Evolutionary conservation across 2,888 invertebrate genomes (phyloP), one percentile per base, ranked within the genome.

Genomic region (Drosophila parthenogenetica): DNA sequence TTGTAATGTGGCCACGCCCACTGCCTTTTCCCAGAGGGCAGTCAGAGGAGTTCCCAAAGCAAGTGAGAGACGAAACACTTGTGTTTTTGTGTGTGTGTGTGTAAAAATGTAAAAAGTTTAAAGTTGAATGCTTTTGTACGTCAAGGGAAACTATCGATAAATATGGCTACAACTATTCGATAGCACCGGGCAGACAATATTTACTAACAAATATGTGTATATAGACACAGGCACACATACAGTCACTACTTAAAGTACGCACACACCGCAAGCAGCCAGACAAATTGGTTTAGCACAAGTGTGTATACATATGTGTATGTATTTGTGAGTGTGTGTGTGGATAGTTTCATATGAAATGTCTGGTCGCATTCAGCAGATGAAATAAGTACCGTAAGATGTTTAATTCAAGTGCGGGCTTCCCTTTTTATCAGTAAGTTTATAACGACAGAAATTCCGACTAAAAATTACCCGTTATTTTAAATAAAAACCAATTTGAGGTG

Each of bases 261-360:
- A 65, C 46, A 50, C 61, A 77, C 73, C 78, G 48, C 76, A 76
- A 78, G 60, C 74, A 67, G 81, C 68, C 85, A 84, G 85, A 82
- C 87, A 87, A 82, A 82, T 87, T 81, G 87, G 82, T 87, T 82
- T 73, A 84, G 69, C 76, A 76, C 76, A 82, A 59, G 61, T 61
- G 46, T 66, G 29, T 45, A 35, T 19, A 42, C 43, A 42, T 13
- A 2, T 54, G 42, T 70, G 46, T 25, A 40, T 55, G 16, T 42
- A n/a, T 45, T 42, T 16, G 17, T 49, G 35, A 45, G 43, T 54
- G 66, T 46, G 49, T 55, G 61, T 39, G 49, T 49, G 69, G 62
- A 49, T 43, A 53, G 50, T 51, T 74, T 74, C 67, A 65, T 70
- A 49, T 60, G 69, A 42, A 64, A 69, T 45, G 61, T 59, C 68